These are phyloP conservation scores for Onthophagus sagittarius DNA, from an alignment of 2,888 invertebrate genomes.

Conservation along the genomic window DNA sequence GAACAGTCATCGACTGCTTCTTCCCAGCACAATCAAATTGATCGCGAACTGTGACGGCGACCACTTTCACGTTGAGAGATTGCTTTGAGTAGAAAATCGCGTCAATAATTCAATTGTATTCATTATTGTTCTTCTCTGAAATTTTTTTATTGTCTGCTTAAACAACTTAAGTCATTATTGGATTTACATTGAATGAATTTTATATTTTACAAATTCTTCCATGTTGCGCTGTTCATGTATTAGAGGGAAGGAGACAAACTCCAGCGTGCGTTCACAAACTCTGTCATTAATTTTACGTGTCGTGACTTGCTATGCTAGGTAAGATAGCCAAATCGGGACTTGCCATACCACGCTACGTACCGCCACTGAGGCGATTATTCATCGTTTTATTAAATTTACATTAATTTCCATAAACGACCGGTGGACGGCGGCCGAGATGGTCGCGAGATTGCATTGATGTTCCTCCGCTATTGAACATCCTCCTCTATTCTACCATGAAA, in stretches of 20 bases:
- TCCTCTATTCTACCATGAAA: not conserved
- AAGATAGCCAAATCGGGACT: constrained; percentile 11
- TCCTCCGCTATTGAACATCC: not conserved
- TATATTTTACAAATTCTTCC: no score
- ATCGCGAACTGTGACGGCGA: not conserved
- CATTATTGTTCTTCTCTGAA: not conserved
- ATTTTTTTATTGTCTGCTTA: no score
- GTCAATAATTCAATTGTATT: not conserved
- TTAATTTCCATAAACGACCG: constrained; percentile 24
- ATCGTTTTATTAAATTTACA: constrained; percentile 25
- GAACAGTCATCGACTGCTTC: no score
- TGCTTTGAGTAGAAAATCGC: not conserved
- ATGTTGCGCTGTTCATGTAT: no score
- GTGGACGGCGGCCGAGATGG: constrained; percentile 13
- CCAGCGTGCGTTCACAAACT: not conserved
- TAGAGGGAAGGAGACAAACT: not conserved
- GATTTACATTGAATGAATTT: no score
- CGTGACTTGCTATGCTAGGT: constrained; percentile 7
- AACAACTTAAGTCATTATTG: no score
- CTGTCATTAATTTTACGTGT: constrained; percentile 2
- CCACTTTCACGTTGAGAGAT: not conserved
- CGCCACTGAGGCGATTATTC: constrained; percentile 17
- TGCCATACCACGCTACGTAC: not conserved
- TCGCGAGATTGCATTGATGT: constrained; percentile 11
- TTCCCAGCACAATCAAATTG: not conserved